A percentile compares a stretch with the other conserved stretches of the same genome.
Conservation (phyloP, 1,140 invertebrate species). For the Listronotus oregonensis region DNA sequence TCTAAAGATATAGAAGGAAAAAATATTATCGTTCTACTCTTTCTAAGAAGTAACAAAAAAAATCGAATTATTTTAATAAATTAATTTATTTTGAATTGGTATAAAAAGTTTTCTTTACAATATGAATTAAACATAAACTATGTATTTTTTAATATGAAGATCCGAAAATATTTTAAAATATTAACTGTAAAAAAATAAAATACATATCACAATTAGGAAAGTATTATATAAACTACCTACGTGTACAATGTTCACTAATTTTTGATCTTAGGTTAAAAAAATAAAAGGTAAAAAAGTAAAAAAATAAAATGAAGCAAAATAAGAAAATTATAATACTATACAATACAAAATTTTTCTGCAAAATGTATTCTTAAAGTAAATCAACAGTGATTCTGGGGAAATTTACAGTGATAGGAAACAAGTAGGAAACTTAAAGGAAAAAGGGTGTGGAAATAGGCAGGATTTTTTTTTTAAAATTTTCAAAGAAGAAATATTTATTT, state of each 20-base stretch:
- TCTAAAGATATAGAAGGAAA: too few relatives aligned
- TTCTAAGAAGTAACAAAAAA: too few relatives aligned
- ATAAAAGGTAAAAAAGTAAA: not conserved
- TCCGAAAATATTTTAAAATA: not conserved
- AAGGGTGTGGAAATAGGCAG: too few relatives aligned
- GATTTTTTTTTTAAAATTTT: too few relatives aligned
- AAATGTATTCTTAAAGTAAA: too few relatives aligned
- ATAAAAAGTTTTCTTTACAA: conserved; percentile 12
- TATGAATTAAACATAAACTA: conserved; percentile 12
- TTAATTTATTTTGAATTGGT: conserved; percentile 24
- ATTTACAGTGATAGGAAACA: too few relatives aligned
- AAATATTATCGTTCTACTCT: too few relatives aligned
- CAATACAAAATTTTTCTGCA: too few relatives aligned
- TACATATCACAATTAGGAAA: conserved; percentile 17
- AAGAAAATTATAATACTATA: too few relatives aligned
- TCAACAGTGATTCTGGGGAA: too few relatives aligned
- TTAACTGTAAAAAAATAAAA: conserved; percentile 6
- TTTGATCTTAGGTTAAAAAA: not conserved
- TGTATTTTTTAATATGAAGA: not conserved
- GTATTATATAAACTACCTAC: conserved; percentile 2
- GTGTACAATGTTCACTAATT: not conserved
- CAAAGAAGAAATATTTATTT: not conserved
- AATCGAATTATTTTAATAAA: conserved; percentile 3
- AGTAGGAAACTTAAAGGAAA: too few relatives aligned
- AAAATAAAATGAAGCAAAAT: conserved; percentile 2